A percentile compares a stretch with the other conserved stretches of the same genome.
Conservation (phyloP, 2,113 vertebrate genomes). For the Tylochromis polylepis region DNA sequence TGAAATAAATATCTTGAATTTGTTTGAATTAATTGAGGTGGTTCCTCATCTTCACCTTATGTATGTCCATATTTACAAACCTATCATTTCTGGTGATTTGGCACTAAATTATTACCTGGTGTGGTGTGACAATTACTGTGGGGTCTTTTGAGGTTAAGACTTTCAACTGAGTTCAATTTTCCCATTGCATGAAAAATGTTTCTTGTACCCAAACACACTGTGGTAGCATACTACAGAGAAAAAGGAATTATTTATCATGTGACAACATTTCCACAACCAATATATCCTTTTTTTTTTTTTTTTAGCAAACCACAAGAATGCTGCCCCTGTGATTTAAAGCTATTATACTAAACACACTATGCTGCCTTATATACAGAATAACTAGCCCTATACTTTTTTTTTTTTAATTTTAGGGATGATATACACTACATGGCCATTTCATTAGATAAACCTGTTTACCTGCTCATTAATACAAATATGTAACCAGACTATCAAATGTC, state of each 20-base stretch:
- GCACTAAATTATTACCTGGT: neutral
- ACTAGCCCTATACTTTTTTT: neutral
- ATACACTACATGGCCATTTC: neutral
- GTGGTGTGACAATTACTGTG: neutral
- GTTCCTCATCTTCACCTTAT: neutral
- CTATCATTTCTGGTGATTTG: neutral
- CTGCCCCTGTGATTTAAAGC: neutral
- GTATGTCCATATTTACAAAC: neutral
- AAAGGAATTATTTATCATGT: neutral
- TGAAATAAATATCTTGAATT: constrained; percentile 32
- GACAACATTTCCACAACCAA: neutral
- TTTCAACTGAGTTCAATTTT: neutral
- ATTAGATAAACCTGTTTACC: neutral
- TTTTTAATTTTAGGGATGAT: neutral
- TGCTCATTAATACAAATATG: neutral
- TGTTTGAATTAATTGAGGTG: neutral
- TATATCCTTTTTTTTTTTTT: neutral
- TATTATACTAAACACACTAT: neutral
- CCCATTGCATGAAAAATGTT: neutral
- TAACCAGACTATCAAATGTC: neutral
- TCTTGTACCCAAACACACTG: neutral
- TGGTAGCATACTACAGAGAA: neutral
- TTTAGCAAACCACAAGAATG: neutral
- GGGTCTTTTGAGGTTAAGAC: neutral
- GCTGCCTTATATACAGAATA: neutral